Evolutionary conservation across 2,888 invertebrate genomes (phyloP).

Genomic region (Erebia epiphron): DNA sequence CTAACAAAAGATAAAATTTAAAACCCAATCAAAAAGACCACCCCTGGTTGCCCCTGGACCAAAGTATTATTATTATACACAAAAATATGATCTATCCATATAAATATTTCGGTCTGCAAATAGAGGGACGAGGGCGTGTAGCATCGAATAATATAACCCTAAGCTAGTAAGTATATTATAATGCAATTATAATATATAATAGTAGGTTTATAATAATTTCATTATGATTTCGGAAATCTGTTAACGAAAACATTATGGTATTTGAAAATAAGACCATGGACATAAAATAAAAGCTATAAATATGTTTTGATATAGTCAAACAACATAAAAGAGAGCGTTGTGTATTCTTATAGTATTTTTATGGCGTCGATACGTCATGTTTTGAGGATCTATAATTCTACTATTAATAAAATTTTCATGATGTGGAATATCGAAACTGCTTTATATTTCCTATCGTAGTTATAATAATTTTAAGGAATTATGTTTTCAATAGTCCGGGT

Average conservation of each 20-base stretch:
- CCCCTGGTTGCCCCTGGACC: too few relatives aligned
- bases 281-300: neutral
- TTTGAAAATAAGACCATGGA: neutral
- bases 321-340: neutral
- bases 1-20: too few relatives aligned
- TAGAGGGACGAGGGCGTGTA: too few relatives aligned
- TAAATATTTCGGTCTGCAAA: too few relatives aligned
- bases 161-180: too few relatives aligned
- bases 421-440: neutral
- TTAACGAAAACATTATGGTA: neutral
- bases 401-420: slow-evolving; percentile 2
- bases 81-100: too few relatives aligned
- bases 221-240: neutral
- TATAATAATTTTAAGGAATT: neutral
- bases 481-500: too few relatives aligned
- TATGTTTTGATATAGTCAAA: neutral
- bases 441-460: neutral
- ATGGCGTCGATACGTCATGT: neutral
- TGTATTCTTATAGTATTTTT: neutral
- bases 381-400: neutral
- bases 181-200: too few relatives aligned
- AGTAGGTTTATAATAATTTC: too few relatives aligned
- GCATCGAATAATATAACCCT: too few relatives aligned
- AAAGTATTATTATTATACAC: too few relatives aligned
- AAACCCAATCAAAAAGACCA: too few relatives aligned